These are phyloP conservation scores for Lithophane socia DNA, from an alignment of 2,888 invertebrate species.

Conservation along the genomic window DNA sequence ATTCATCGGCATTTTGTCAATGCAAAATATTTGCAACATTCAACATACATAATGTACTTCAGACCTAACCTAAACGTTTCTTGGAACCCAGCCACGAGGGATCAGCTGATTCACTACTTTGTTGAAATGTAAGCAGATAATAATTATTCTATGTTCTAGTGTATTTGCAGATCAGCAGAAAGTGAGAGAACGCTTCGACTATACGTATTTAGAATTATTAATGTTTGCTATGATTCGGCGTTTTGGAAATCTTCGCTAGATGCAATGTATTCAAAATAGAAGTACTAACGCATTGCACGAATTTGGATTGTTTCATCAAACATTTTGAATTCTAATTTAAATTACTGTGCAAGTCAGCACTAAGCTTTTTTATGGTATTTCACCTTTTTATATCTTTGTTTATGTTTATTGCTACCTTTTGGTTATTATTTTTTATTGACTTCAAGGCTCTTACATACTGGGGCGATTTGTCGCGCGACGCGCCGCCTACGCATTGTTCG, in stretches of 20 bases:
- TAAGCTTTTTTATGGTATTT: no score
- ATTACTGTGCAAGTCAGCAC: background rate
- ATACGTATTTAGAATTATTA: constrained; percentile 21
- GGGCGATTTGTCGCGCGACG: no score
- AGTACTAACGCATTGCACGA: background rate
- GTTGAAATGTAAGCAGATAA: constrained; percentile 34
- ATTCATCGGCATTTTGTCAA: background rate
- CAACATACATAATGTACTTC: constrained; percentile 11
- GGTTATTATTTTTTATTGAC: no score
- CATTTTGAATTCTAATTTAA: background rate
- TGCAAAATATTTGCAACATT: constrained; percentile 8
- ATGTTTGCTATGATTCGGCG: constrained; percentile 14
- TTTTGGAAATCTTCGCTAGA: constrained; percentile 8
- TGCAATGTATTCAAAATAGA: background rate
- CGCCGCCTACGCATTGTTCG: no score
- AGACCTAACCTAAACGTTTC: constrained; percentile 20
- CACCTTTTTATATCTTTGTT: no score
- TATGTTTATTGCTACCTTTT: no score
- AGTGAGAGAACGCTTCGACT: constrained; percentile 1
- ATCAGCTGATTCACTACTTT: constrained; percentile 46
- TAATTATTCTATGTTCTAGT: constrained; percentile 22
- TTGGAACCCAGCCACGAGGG: constrained; percentile 53
- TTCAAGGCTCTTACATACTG: no score
- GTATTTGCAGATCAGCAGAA: constrained; percentile 36
- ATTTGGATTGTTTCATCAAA: background rate